Base-by-base conservation (phyloP, 1,140 invertebrate species). In the Apis cerana region DNA sequence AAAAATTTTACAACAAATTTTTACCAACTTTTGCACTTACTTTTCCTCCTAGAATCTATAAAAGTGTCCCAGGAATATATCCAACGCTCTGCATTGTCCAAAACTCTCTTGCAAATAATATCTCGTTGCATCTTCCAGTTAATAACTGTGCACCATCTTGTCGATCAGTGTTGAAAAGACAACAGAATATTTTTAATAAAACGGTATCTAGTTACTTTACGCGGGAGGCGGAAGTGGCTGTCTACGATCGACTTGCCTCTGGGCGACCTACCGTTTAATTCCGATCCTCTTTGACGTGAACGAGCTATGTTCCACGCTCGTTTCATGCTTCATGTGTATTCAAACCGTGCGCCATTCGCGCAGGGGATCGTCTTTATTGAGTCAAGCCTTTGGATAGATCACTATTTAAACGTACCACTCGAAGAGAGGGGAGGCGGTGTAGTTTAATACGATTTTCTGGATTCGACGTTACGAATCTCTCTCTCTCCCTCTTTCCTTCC, bases 261-360 rank as follows among this genome's bases (percentile, higher is more conserved):
- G 77, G 85, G 82, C 17, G 54, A 69, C 67, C 85, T 67, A 61
- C 59, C 72, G 56, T 84, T 88, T 88, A 84, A 87, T 87, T 75
- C 86, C 64, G 56, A 71, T 61, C 61, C 85, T 81, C 86, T 87
- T 88, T 88, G 86, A 88, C 64, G 85, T 62, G 48, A 61, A 62
- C 62, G 50, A 64, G 43, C 68, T 75, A 33, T 87, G 59, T 81
- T 43, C 77, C 85, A 64, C 64, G 62, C 48, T 87, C 82, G 75
- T 88, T 87, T 87, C 81, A 81, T 84, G 67, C 62, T 87, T 88
- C 85, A 87, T 88, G 86, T 87, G 85, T 88, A 88, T 88, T 87
- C 86, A 88, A 88, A 72, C 84, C 1, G 65, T 2, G 21, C 50
- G 59, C 23, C 23, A 12, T 5, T 62, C n/a, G 59, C 59, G 27